Percentiles rank a stretch among this genome's conserved stretches.
Evolutionary conservation across 2,888 invertebrate species (phyloP).

Genomic region (Lasiommata megera): DNA sequence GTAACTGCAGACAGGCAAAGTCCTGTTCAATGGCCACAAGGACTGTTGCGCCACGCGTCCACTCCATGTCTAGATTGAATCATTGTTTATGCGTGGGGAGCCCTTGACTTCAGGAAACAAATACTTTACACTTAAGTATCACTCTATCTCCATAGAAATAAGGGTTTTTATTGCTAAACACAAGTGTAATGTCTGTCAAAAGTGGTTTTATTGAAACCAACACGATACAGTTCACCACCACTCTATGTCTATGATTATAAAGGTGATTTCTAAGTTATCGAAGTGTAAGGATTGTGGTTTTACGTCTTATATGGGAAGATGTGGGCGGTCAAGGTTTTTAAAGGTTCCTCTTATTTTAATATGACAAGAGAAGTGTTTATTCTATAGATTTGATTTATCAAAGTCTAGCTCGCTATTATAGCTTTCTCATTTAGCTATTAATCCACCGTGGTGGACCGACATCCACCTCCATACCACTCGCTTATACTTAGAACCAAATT

Average conservation of each 20-base stretch:
- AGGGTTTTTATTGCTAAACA: not conserved
- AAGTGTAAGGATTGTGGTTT: not conserved
- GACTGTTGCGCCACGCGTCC: slow-evolving; percentile 26
- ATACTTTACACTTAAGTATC: not conserved
- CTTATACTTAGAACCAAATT: no score
- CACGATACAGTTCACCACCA: not conserved
- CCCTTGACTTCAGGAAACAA: slow-evolving; percentile 12
- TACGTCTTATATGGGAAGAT: not conserved
- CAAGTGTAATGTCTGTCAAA: no score
- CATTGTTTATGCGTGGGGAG: slow-evolving; percentile 17
- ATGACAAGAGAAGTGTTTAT: not conserved
- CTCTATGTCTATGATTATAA: not conserved
- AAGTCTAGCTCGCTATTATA: no score
- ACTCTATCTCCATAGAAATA: not conserved
- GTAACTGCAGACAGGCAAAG: slow-evolving; percentile 17
- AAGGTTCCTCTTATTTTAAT: not conserved
- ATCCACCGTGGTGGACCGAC: no score
- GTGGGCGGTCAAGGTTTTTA: not conserved
- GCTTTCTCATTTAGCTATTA: no score
- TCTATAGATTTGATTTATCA: not conserved
- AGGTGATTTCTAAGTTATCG: not conserved
- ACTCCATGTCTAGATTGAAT: slow-evolving; percentile 13
- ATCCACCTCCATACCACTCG: no score
- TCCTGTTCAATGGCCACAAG: slow-evolving; percentile 24
- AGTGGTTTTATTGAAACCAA: not conserved